A percentile compares a stretch with the other conserved stretches of the same genome.
Conservation (phyloP, 2,113 vertebrate species). For the Vimba vimba region DNA sequence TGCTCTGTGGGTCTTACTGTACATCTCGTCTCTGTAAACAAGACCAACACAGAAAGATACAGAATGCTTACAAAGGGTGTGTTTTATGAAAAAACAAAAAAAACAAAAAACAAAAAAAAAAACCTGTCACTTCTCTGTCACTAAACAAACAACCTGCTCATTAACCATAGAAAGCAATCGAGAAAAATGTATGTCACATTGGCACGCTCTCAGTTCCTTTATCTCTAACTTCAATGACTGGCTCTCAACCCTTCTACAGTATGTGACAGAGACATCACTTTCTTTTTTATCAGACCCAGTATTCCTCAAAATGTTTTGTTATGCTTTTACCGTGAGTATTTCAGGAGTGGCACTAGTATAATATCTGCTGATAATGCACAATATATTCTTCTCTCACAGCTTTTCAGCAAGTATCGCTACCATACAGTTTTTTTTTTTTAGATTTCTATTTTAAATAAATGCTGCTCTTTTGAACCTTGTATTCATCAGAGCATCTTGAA, state of each 20-base stretch:
- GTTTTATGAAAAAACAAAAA: neutral
- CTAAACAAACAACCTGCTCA: neutral
- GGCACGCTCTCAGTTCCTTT: neutral
- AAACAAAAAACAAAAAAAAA: neutral
- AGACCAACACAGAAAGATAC: neutral
- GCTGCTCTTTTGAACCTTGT: neutral
- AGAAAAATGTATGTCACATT: neutral
- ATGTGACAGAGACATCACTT: neutral
- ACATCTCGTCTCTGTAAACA: constrained; percentile 25
- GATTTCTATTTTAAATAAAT: neutral
- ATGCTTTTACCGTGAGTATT: neutral
- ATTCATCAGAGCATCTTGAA: neutral
- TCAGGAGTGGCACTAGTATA: neutral
- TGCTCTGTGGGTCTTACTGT: constrained; percentile 25
- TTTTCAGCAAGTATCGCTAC: neutral
- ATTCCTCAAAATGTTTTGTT: neutral
- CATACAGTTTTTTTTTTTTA: neutral
- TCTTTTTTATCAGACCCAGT: neutral
- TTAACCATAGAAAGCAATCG: constrained; percentile 18
- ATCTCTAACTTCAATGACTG: neutral
- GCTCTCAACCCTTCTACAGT: neutral
- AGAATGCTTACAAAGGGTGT: neutral
- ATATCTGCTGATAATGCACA: neutral
- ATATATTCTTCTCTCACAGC: neutral
- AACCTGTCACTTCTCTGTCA: neutral